phyloP scores from a whole-genome alignment of 2,888 invertebrate species.

The Oxyscelio sp. region DNA sequence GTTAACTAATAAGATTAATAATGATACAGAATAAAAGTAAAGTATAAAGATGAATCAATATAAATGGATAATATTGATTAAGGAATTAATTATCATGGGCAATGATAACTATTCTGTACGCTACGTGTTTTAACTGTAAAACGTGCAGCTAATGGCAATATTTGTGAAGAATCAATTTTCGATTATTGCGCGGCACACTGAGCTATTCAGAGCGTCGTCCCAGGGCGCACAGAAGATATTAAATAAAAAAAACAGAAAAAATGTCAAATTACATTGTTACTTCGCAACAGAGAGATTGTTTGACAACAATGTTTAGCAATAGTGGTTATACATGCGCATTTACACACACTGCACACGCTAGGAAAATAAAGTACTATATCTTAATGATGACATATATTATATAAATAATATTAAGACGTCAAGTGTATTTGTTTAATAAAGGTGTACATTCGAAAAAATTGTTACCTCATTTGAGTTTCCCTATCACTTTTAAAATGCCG shows the following conservation, averaged over 20 bases:
- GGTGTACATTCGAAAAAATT: slow-evolving; percentile 87
- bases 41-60: slow-evolving; percentile 53
- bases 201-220: slow-evolving; percentile 86
- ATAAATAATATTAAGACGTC: slow-evolving; percentile 88
- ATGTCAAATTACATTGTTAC: slow-evolving; percentile 87
- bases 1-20: slow-evolving; percentile 87
- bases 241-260: slow-evolving; percentile 64
- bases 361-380: slow-evolving; percentile 86
- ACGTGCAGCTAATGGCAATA: slow-evolving; percentile 81
- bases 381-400: slow-evolving; percentile 85
- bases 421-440: slow-evolving; percentile 89
- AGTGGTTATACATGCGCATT: slow-evolving; percentile 87
- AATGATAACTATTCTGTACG: slow-evolving; percentile 83
- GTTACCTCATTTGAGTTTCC: background rate
- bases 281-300: slow-evolving; percentile 82
- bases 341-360: slow-evolving; percentile 88
- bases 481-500: no score
- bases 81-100: slow-evolving; percentile 86
- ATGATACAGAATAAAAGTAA: slow-evolving; percentile 78
- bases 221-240: slow-evolving; percentile 83
- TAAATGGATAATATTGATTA: slow-evolving; percentile 82
- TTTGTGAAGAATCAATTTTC: slow-evolving; percentile 77
- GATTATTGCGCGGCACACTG: slow-evolving; percentile 82
- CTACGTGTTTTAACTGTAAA: slow-evolving; percentile 85
- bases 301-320: slow-evolving; percentile 84